phyloP scores from a whole-genome alignment of 2,113 vertebrate species.

The Caracal caracal region DNA sequence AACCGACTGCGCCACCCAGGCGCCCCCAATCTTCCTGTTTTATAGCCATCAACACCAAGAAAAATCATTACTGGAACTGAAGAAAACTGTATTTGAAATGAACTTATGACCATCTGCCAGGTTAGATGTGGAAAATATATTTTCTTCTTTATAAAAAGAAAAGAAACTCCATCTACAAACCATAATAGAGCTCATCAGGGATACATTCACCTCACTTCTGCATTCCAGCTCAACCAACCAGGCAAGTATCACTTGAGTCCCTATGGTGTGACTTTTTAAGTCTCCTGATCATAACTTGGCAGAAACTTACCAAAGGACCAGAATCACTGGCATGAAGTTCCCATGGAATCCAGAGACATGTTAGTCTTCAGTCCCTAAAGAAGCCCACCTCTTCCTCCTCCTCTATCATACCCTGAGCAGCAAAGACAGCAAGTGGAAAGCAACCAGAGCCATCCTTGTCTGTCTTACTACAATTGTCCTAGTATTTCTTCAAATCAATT shows the following conservation, averaged over 20 bases:
- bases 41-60: neutral
- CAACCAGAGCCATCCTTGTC: neutral
- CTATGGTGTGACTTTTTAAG: neutral
- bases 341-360: neutral
- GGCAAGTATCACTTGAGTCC: neutral
- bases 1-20: no score
- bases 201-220: neutral
- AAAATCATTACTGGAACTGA: neutral
- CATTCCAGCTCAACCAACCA: neutral
- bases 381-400: neutral
- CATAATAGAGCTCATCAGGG: constrained; percentile 16
- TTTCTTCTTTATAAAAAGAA: constrained; percentile 1
- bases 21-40: neutral
- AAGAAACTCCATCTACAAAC: neutral
- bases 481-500: neutral
- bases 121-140: neutral
- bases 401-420: neutral
- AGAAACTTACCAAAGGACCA: neutral
- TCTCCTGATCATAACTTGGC: neutral
- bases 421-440: neutral
- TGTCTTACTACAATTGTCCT: neutral
- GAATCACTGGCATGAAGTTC: neutral
- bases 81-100: constrained; percentile 18
- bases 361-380: neutral
- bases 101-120: neutral